Evolutionary conservation across 2,888 invertebrate genomes (phyloP).

Genomic region (Tachina fera): DNA sequence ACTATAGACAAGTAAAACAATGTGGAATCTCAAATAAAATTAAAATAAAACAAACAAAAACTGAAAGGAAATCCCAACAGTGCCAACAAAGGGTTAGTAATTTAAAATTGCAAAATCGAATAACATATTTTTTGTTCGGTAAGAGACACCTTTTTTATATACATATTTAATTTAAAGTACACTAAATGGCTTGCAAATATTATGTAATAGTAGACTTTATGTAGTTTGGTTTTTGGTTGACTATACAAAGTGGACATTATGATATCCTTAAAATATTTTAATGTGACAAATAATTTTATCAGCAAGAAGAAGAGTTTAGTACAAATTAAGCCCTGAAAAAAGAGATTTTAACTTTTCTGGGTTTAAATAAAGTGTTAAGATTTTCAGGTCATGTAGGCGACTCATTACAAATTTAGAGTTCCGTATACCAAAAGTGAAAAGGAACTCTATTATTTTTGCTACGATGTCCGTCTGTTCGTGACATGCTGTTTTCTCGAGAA

Average conservation of each 20-base stretch:
- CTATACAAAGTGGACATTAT: not conserved
- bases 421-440: no score
- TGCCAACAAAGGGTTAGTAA: slow-evolving; percentile 12
- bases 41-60: slow-evolving; percentile 1
- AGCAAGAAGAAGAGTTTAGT: not conserved
- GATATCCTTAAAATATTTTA: slow-evolving; percentile 1
- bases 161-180: slow-evolving; percentile 16
- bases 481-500: no score
- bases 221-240: not conserved
- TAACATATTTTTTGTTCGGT: not conserved
- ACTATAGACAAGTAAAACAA: slow-evolving; percentile 32
- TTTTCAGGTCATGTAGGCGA: no score
- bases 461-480: no score
- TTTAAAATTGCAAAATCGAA: slow-evolving; percentile 17
- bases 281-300: not conserved
- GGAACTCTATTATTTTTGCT: no score
- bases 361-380: not conserved
- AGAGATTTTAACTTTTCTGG: not conserved
- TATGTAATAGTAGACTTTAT: slow-evolving; percentile 12
- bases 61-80: slow-evolving; percentile 29
- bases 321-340: not conserved
- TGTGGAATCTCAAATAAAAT: not conserved
- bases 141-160: slow-evolving; percentile 2
- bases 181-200: slow-evolving; percentile 24
- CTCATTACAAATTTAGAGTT: no score